Evolutionary conservation across 2,113 vertebrate species (phyloP).

Genomic region (Elaphurus davidianus): DNA sequence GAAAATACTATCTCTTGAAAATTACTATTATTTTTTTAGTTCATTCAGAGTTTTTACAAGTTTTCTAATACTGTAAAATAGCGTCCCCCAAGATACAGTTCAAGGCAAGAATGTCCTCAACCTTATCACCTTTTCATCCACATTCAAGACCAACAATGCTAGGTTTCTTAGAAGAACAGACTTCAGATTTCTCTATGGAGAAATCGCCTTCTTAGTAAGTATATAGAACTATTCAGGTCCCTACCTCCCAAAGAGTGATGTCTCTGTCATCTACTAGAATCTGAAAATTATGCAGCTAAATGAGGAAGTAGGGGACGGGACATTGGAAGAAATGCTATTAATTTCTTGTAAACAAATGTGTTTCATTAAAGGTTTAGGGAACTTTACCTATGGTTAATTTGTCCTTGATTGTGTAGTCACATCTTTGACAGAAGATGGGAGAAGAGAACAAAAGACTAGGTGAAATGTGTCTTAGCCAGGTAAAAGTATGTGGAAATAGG

Average conservation of each 20-base stretch:
- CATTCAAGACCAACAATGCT: neutral
- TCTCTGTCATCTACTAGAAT: neutral
- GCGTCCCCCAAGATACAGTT: neutral
- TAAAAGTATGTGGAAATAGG: neutral
- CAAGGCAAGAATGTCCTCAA: neutral
- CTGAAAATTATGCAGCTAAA: neutral
- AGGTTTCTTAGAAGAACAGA: neutral
- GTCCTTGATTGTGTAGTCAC: neutral
- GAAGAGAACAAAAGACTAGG: neutral
- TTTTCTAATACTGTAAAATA: neutral
- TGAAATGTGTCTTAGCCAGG: neutral
- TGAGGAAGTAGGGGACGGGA: neutral
- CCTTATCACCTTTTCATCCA: neutral
- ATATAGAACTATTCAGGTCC: neutral
- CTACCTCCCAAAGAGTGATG: neutral
- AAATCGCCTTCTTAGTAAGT: neutral
- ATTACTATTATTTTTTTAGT: neutral
- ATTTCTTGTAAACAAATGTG: constrained; percentile 5
- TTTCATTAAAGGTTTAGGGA: neutral
- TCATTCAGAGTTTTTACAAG: neutral
- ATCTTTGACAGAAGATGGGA: neutral
- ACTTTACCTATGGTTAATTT: neutral
- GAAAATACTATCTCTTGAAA: neutral
- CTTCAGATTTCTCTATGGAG: neutral
- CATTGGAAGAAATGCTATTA: neutral